These are phyloP conservation scores for Chiloscyllium punctatum DNA, from an alignment of 2,797 vertebrate genomes.

Conservation along the genomic window DNA sequence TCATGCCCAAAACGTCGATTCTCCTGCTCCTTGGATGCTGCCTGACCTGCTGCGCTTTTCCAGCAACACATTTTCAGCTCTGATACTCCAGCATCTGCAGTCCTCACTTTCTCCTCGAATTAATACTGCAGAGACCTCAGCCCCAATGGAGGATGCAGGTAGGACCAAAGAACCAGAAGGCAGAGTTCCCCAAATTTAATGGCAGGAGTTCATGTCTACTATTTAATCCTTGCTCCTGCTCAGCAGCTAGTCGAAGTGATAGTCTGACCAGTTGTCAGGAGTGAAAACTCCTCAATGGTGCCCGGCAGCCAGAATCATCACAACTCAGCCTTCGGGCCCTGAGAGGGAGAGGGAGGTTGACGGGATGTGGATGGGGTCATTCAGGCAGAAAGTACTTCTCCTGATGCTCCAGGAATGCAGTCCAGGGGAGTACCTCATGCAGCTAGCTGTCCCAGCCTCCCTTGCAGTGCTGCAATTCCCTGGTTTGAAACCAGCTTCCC, in stretches of 20 bases:
- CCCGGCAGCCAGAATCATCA: not conserved
- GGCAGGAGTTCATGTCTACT: not conserved
- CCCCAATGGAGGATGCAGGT: not conserved
- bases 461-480: not conserved
- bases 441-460: not conserved
- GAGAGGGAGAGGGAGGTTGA: no score
- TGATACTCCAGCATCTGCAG: no score
- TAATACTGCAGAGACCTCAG: not conserved
- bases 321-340: not conserved
- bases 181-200: not conserved
- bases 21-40: no score
- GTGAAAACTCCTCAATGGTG: not conserved
- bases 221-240: not conserved
- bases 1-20: no score
- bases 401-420: not conserved
- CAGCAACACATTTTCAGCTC: no score
- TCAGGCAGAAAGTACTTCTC: not conserved
- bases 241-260: no score
- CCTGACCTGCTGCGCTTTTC: no score
- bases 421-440: not conserved
- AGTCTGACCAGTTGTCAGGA: not conserved
- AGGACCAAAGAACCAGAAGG: not conserved
- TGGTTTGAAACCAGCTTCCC: no score
- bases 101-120: no score
- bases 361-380: no score